Percentiles rank a stretch among this genome's conserved stretches.
These are phyloP conservation scores for Machimus atricapillus DNA, from an alignment of 2,888 invertebrate genomes.

Conservation along the genomic window DNA sequence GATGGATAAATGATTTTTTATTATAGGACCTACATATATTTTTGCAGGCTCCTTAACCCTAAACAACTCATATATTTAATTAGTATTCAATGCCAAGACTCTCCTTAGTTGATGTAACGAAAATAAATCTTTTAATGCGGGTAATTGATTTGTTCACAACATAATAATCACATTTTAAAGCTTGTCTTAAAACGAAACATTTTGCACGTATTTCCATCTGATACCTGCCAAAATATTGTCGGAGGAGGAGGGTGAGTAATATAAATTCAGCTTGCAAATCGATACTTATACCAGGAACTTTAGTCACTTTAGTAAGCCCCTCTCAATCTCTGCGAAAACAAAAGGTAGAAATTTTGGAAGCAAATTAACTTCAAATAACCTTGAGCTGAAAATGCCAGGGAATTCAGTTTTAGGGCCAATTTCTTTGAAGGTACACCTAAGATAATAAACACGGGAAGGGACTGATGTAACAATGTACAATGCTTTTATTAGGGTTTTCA, in stretches of 20 bases:
- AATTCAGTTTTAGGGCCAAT: background rate
- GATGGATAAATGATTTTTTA: too few relatives aligned
- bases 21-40: too few relatives aligned
- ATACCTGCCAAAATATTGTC: background rate
- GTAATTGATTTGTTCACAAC: background rate
- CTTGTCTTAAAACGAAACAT: background rate
- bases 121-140: background rate
- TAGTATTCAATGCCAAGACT: too few relatives aligned
- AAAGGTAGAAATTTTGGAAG: slow-evolving; percentile 14
- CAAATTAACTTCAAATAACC: slow-evolving; percentile 17
- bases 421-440: background rate
- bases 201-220: background rate
- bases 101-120: background rate
- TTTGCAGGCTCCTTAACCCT: too few relatives aligned
- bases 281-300: background rate
- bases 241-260: background rate
- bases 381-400: background rate
- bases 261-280: background rate
- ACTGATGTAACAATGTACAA: background rate
- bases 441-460: background rate
- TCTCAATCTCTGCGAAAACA: background rate
- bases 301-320: background rate
- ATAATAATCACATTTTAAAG: background rate
- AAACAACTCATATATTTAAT: too few relatives aligned
- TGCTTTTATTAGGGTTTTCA: slow-evolving; percentile 3